Percentiles rank a stretch among this genome's conserved stretches.
Conservation (phyloP, 2,888 invertebrate genomes). For the Diplolepis rosae region DNA sequence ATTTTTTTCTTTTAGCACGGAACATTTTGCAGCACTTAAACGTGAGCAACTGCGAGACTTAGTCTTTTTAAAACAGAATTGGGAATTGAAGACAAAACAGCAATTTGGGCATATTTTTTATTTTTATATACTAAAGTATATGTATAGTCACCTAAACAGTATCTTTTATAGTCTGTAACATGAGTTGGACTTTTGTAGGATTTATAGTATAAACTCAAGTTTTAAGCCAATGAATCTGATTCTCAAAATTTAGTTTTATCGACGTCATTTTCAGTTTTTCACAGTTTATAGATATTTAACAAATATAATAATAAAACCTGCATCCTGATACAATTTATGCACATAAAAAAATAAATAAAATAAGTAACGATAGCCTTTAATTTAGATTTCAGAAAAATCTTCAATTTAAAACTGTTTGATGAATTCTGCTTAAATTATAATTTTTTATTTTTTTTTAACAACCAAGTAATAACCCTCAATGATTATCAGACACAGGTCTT, state of each 20-base stretch:
- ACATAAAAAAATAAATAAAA: background rate
- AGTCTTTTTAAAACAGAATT: constrained; percentile 47
- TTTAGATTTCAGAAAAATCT: no score
- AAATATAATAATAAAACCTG: background rate
- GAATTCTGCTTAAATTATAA: background rate
- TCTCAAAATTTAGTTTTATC: background rate
- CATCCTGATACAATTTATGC: background rate
- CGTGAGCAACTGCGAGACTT: constrained; percentile 85
- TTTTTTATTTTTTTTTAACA: background rate
- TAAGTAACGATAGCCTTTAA: background rate
- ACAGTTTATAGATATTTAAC: background rate
- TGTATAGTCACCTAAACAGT: constrained; percentile 54
- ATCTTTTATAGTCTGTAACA: constrained; percentile 5
- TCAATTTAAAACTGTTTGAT: background rate
- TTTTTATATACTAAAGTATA: constrained; percentile 62
- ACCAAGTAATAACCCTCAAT: background rate
- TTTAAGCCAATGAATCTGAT: background rate
- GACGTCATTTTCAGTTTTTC: background rate
- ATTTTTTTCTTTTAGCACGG: constrained; percentile 78
- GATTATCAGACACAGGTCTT: background rate
- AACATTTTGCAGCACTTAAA: constrained; percentile 88
- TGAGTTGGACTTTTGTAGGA: background rate
- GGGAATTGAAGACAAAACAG: background rate
- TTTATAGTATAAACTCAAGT: constrained; percentile 3
- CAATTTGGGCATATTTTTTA: constrained; percentile 39